These are phyloP conservation scores for Lamellibrachia columna DNA, from an alignment of 2,888 invertebrate genomes.

Conservation along the genomic window DNA sequence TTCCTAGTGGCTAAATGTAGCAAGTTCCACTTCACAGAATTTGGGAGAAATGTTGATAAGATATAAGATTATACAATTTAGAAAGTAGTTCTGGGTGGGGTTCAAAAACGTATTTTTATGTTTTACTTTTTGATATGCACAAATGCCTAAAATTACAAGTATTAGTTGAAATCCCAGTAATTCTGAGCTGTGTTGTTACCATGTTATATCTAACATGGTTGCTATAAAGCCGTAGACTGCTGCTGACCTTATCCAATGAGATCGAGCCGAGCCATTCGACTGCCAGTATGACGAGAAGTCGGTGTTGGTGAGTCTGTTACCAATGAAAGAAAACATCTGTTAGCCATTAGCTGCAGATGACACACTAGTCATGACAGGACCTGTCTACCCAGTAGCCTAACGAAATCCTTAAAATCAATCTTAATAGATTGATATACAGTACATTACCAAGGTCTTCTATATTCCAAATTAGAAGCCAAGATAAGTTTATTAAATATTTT, in stretches of 20 bases:
- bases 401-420: neutral
- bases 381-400: neutral
- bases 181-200: neutral
- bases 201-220: neutral
- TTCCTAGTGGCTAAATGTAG: neutral
- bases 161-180: too few relatives aligned
- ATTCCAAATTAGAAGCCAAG: too few relatives aligned
- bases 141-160: too few relatives aligned
- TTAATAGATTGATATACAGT: too few relatives aligned
- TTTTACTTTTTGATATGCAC: too few relatives aligned
- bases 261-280: constrained; percentile 62
- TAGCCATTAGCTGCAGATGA: neutral
- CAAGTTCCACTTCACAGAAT: neutral
- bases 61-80: too few relatives aligned
- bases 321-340: neutral
- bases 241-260: constrained; percentile 62
- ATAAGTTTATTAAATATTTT: too few relatives aligned
- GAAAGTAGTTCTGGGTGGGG: too few relatives aligned
- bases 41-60: neutral
- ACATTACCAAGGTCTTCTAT: too few relatives aligned
- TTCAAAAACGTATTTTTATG: too few relatives aligned
- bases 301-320: constrained; percentile 23
- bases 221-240: neutral
- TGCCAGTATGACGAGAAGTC: constrained; percentile 61
- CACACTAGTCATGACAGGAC: neutral